Conservation (phyloP, 2,113 vertebrate genomes). For the Cisticola juncidis region DNA sequence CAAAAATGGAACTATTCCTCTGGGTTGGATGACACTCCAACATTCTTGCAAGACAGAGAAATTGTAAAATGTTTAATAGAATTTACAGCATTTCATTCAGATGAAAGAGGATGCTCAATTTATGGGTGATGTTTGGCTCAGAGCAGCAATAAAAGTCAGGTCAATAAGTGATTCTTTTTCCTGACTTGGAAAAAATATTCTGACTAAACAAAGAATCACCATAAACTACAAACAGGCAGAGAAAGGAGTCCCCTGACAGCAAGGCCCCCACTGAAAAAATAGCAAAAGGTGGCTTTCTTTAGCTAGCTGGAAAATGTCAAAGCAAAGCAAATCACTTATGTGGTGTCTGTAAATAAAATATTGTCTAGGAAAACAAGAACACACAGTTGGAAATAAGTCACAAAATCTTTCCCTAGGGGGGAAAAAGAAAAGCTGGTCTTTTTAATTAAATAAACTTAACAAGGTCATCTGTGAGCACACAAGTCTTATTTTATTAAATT, state of each 20-base stretch:
- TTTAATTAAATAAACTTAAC: background rate
- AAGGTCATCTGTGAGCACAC: background rate
- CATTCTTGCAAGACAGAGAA: constrained; percentile 6
- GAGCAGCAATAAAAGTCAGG: constrained; percentile 56
- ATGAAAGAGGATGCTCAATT: constrained; percentile 53
- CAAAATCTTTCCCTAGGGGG: background rate
- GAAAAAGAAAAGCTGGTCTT: background rate
- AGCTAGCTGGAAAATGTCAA: background rate
- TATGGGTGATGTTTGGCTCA: constrained; percentile 43
- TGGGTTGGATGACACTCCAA: constrained; percentile 9
- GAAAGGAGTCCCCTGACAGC: background rate
- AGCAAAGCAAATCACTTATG: background rate
- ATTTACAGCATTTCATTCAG: constrained; percentile 54
- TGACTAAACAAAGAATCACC: background rate
- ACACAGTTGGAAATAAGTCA: background rate
- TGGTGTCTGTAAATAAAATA: constrained; percentile 28
- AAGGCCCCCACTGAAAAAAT: background rate
- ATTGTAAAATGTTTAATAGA: constrained; percentile 52
- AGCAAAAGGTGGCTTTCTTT: background rate
- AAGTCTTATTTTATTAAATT: background rate
- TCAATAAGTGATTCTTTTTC: constrained; percentile 34
- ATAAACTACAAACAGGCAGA: background rate
- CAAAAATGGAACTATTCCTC: constrained; percentile 17
- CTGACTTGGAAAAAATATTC: constrained; percentile 14
- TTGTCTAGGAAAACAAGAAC: background rate